Conservation (phyloP, 1,140 invertebrate genomes). For the Hyphantria cunea region DNA sequence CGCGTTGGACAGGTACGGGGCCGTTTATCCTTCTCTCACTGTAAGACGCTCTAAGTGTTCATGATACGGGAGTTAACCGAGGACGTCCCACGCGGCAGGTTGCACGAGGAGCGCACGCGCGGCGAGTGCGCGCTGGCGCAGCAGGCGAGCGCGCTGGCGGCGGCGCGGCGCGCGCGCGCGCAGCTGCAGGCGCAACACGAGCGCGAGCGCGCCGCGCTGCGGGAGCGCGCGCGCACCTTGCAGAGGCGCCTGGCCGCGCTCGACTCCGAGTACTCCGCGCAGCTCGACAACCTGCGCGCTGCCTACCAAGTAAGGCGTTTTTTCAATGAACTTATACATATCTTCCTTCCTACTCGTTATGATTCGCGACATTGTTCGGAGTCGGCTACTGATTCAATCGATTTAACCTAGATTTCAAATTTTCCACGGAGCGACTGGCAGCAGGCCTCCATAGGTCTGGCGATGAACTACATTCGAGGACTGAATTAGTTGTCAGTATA, state of each 20-base stretch:
- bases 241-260: slow-evolving; percentile 87
- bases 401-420: too few species aligned
- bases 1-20: slow-evolving; percentile 75
- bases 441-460: too few species aligned
- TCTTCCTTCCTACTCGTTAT: too few species aligned
- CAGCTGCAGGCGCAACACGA: slow-evolving; percentile 71
- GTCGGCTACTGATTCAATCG: too few species aligned
- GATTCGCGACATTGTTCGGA: too few species aligned
- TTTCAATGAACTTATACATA: too few species aligned
- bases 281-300: slow-evolving; percentile 87
- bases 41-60: too few species aligned
- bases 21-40: not conserved
- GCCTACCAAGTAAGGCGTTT: slow-evolving; percentile 83
- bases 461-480: too few species aligned
- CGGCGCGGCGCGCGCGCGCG: slow-evolving; percentile 63
- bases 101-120: slow-evolving; percentile 59
- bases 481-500: too few species aligned
- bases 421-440: too few species aligned
- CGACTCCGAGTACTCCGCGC: slow-evolving; percentile 89
- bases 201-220: slow-evolving; percentile 70
- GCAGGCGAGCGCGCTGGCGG: slow-evolving; percentile 69
- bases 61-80: too few species aligned
- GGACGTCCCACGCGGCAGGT: slow-evolving; percentile 27
- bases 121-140: slow-evolving; percentile 64
- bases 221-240: slow-evolving; percentile 85